Evolutionary conservation across 2,113 vertebrate species (phyloP).

Genomic region (Hylia prasina): DNA sequence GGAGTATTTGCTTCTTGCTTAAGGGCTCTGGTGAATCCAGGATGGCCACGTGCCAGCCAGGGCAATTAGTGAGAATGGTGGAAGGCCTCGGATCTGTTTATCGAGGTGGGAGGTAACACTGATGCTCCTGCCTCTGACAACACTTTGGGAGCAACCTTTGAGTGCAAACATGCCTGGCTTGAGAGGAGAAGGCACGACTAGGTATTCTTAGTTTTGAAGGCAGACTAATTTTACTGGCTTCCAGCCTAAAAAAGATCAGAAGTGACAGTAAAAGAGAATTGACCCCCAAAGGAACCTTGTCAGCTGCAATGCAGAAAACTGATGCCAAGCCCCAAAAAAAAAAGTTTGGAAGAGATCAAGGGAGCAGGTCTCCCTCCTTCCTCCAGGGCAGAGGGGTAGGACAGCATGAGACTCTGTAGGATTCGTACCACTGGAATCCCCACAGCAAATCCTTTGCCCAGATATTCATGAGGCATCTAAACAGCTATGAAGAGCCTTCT

Average conservation of each 20-base stretch:
- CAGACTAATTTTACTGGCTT: background rate
- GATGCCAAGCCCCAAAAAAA: background rate
- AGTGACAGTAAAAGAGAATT: background rate
- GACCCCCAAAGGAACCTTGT: background rate
- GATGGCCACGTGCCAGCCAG: background rate
- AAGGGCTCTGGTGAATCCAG: background rate
- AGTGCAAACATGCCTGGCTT: background rate
- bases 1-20: background rate
- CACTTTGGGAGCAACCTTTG: background rate
- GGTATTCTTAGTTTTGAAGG: background rate
- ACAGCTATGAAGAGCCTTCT: background rate
- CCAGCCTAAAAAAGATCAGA: background rate
- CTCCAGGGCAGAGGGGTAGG: background rate
- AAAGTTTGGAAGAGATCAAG: background rate
- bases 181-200: background rate
- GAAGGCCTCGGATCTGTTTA: background rate
- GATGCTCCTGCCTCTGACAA: background rate
- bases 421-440: accelerated
- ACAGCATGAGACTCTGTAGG: background rate
- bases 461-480: background rate
- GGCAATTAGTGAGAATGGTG: background rate
- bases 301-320: background rate
- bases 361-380: background rate
- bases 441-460: background rate
- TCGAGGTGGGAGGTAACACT: background rate